Base-by-base conservation (phyloP, 1,140 invertebrate species). In the Drosophila hydei region DNA sequence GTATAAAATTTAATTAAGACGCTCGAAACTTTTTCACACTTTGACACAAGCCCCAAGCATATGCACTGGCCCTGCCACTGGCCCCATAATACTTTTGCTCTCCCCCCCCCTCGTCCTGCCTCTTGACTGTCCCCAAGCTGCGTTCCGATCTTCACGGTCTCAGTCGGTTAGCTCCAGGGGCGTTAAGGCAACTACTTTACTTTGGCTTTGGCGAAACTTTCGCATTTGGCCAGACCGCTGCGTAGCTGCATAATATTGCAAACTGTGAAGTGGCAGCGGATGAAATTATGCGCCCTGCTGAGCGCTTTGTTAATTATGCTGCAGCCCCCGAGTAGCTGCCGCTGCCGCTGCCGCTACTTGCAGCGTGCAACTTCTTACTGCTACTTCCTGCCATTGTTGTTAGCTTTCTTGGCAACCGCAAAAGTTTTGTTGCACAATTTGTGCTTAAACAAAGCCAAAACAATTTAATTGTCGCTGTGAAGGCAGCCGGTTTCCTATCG, bases 371-470 rank as follows among this genome's bases (percentile, higher is more conserved):
- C 38, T 67, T 45, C 33, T 51, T 51, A 30, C 48, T 43, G 61
- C 43, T 52, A 60, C 63, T 67, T 72, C 61, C 52, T 58, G 69
- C 45, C 43, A 61, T 50, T 83, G 65, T 75, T 70, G 58, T 85
- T 81, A 78, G 70, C 77, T 84, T 83, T 68, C 61, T 79, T 75
- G 62, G 63, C 70, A 78, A 78, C 81, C 83, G 75, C 81, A 73
- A 88, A 88, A 88, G 74, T 85, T 85, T 85, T 85, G 80, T 88
- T 87, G 81, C 83, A 87, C 80, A 87, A 87, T 87, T 87, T 87
- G 75, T 78, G 73, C 83, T 88, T 67, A 77, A 87, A 87, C 83
- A 87, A 88, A 87, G 81, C 81, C 83, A 87, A 87, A 87, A 87
- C 77, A 87, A 88, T 87, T 87, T 87, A 87, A 87, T 87, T 87